Percentiles rank a stretch among this genome's conserved stretches.
Conservation (phyloP, 2,888 invertebrate species). For the Platycheirus rosarum region DNA sequence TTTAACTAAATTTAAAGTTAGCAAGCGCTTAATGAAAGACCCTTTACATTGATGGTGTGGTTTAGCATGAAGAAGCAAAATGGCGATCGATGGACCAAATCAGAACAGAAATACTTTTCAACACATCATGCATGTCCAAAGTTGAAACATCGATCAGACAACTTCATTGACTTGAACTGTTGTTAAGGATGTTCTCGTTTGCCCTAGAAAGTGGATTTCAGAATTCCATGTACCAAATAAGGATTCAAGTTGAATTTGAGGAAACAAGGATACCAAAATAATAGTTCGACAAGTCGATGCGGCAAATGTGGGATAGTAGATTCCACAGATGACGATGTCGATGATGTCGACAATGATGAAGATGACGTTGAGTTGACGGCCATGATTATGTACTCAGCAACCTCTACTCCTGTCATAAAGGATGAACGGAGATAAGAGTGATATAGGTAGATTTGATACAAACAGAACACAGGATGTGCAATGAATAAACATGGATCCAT, state of each 20-base stretch:
- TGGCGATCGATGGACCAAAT: constrained; percentile 8
- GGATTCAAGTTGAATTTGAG: constrained; percentile 56
- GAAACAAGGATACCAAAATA: constrained; percentile 62
- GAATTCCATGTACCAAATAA: constrained; percentile 43
- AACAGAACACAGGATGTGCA: constrained; percentile 65
- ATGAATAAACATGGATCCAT: constrained; percentile 61
- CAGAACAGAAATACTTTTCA: constrained; percentile 16
- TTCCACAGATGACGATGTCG: constrained; percentile 11
- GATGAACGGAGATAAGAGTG: constrained; percentile 32
- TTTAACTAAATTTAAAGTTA: too few species aligned
- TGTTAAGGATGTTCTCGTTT: constrained; percentile 35
- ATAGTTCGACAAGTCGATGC: constrained; percentile 62
- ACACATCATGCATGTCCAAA: constrained; percentile 37
- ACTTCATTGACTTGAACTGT: constrained; percentile 52
- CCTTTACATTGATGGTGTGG: too few species aligned
- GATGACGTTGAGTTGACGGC: constrained; percentile 35
- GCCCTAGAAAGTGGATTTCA: constrained; percentile 53
- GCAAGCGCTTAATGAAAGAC: too few species aligned
- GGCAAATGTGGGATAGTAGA: constrained; percentile 48
- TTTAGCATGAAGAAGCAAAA: constrained; percentile 7
- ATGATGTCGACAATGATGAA: constrained; percentile 32
- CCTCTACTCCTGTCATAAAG: constrained; percentile 57
- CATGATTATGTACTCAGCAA: constrained; percentile 53
- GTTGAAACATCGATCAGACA: constrained; percentile 41
- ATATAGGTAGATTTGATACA: constrained; percentile 57